phyloP scores from a whole-genome alignment of 2,888 invertebrate genomes.

The Agriopis leucophaearia region DNA sequence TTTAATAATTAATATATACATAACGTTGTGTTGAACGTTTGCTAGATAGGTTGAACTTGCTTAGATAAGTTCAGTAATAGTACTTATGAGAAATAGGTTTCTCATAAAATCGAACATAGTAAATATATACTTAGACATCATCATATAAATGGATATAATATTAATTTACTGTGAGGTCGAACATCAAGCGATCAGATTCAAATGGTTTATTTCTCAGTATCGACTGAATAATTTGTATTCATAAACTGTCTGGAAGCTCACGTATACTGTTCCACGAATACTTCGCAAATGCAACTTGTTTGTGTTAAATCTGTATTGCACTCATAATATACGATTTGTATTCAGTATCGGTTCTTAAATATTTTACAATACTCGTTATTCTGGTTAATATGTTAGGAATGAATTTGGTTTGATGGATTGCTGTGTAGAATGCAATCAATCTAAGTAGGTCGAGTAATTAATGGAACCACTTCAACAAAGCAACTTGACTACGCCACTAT shows the following conservation, averaged over 20 bases:
- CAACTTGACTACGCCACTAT: too few relatives aligned
- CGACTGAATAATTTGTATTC: slow-evolving; percentile 48
- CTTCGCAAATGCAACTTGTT: slow-evolving; percentile 41
- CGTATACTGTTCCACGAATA: slow-evolving; percentile 50
- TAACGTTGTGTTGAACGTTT: too few relatives aligned
- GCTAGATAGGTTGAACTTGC: too few relatives aligned
- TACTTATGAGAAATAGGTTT: too few relatives aligned
- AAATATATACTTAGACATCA: too few relatives aligned
- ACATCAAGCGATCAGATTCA: slow-evolving; percentile 7
- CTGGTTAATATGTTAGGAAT: slow-evolving; percentile 23
- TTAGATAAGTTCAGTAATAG: too few relatives aligned
- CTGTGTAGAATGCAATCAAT: slow-evolving; percentile 22
- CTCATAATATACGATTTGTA: slow-evolving; percentile 55
- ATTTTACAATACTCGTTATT: slow-evolving; percentile 37
- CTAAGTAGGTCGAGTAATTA: slow-evolving; percentile 9
- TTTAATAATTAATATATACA: neutral
- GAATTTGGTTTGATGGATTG: slow-evolving; percentile 21
- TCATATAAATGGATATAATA: neutral
- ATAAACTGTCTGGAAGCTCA: slow-evolving; percentile 43
- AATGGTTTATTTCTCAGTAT: slow-evolving; percentile 37
- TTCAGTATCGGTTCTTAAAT: slow-evolving; percentile 46
- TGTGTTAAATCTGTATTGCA: slow-evolving; percentile 32
- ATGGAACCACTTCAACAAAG: too few relatives aligned
- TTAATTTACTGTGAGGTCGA: slow-evolving; percentile 7
- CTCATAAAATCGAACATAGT: too few relatives aligned